Base-by-base conservation (phyloP, 1,140 invertebrate genomes). In the Tetragnatha versicolor region DNA sequence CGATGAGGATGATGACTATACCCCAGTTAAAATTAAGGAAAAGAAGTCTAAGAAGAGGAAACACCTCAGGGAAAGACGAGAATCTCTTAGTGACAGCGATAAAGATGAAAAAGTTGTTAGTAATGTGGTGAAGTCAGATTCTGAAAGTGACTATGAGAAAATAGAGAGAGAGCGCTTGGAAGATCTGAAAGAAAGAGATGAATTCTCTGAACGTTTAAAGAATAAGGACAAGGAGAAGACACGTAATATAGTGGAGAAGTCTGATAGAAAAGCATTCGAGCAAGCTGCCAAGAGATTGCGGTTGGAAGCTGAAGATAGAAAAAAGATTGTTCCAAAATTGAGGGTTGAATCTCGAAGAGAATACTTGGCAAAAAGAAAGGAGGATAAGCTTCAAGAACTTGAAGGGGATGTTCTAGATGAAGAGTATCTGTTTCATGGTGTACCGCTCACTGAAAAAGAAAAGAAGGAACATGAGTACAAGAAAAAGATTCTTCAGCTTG, bases 351-450 rank as follows among this genome's bases (percentile, higher is more conserved):
- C 97, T 0, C 90, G 98, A 37, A 88, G 95, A 66, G 93, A 95
- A 84, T 99, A 99, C 87, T 89, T 99, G 77, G 92, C 93, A 81
- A 99, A 98, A 86, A 89, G 98, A 65, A 97, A 98, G 88, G 93
- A 93, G 68, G 97, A 99, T 83, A 99, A 99, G 88, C 89, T 99
- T 45, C 89, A 92, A n/a, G 97, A 99, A 85, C 87, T 99, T 42
- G 97, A 98, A 88, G 93, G 91, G 25, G 95, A 97, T 84, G 94
- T 99, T 68, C 85, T 91, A n/a, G 98, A 99, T 86, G 97, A 99
- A 88, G 95, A 98, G 86, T 96, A 94, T 86, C 88, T 98, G 1
- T 99, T 99, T 87, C 91, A 93, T 33, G 93, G 95, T 79, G 89
- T 91, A 83, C 88, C 93, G 39, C 88, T 99, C 70, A 98, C 96